Evolutionary conservation across 2,797 vertebrate genomes (phyloP), one percentile per base, ranked within the genome.

Genomic region (Rhabdomys pumilio): DNA sequence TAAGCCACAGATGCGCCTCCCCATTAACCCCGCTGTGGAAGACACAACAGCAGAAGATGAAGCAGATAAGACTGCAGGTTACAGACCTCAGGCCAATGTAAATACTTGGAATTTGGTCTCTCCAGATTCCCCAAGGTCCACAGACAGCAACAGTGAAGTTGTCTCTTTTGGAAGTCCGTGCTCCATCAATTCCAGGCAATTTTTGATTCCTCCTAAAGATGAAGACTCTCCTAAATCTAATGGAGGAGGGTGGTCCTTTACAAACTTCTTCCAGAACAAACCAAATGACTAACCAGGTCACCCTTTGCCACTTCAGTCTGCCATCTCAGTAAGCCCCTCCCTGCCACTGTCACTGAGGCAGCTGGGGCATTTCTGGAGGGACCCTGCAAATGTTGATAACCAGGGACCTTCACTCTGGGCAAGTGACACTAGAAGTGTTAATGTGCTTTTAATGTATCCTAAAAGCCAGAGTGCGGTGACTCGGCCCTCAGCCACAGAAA

Each of bases 121-220:
- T 75, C 99, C 99, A 0, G 98, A 98, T 96, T 99, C 99, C 2
- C 98, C 98, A 26, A 95, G 97, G 65, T 99, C 98, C 50, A 97
- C 95, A 72, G 98, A 98, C 96, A 99, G 99, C 97, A 98, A 98
- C 97, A 98, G 98, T 57, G 98, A 98, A 91, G 98, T 98, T 41
- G 98, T 98, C 34, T 99, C 99, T 3, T 99, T 99, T 91, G 99
- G 99, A 89, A 99, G 99, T 88, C 99, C 99, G 0, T 99, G 99
- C 20, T 99, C 99, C 3, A 97, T 99, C 95, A 99, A 99, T 93
- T 99, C 99, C 83, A 99, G 99, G 63, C 99, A 99, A 96, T 99
- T 99, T 98, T 98, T 99, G 96, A 99, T 99, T 95, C 99, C 99
- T 3, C 97, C 98, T 14, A 99, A 99, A 97, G 99, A 99, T 50